These are phyloP conservation scores for Brachyistius frenatus DNA, from an alignment of 2,113 vertebrate genomes.

Conservation along the genomic window DNA sequence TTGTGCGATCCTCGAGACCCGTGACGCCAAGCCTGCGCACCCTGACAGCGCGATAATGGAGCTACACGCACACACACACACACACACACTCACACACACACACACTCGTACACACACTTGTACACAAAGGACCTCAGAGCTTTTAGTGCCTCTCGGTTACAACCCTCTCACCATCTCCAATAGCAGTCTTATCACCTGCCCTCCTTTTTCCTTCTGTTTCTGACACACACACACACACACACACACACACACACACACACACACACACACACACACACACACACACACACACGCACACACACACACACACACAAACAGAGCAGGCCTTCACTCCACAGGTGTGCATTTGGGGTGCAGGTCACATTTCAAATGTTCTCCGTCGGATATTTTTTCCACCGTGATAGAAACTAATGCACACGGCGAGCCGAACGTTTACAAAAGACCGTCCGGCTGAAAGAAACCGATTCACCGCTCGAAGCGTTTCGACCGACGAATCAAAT, in stretches of 20 bases:
- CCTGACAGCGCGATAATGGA: constrained; percentile 70
- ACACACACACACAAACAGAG: constrained; percentile 3
- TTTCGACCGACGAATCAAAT: too few relatives aligned
- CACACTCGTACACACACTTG: constrained; percentile 28
- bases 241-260: not conserved
- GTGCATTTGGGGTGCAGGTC: constrained; percentile 31
- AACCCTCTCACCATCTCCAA: constrained; percentile 63
- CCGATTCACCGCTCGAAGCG: too few relatives aligned
- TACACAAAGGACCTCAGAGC: constrained; percentile 56
- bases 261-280: constrained; percentile 31
- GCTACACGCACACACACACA: constrained; percentile 56
- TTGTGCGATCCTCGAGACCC: constrained; percentile 80
- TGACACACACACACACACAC: constrained; percentile 29
- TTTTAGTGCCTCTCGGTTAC: constrained; percentile 56
- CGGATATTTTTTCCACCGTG: not conserved
- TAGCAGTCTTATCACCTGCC: constrained; percentile 65
- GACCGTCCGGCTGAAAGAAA: not conserved
- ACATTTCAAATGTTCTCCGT: constrained; percentile 43
- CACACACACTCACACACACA: constrained; percentile 15
- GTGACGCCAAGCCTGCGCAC: constrained; percentile 73
- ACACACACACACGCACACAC: constrained; percentile 19
- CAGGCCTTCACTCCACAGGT: constrained; percentile 49
- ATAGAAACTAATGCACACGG: constrained; percentile 5
- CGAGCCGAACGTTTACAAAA: not conserved
- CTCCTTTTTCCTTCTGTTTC: constrained; percentile 29